These are phyloP conservation scores for Xenopus borealis DNA, from an alignment of 2,113 vertebrate genomes.

Conservation along the genomic window DNA sequence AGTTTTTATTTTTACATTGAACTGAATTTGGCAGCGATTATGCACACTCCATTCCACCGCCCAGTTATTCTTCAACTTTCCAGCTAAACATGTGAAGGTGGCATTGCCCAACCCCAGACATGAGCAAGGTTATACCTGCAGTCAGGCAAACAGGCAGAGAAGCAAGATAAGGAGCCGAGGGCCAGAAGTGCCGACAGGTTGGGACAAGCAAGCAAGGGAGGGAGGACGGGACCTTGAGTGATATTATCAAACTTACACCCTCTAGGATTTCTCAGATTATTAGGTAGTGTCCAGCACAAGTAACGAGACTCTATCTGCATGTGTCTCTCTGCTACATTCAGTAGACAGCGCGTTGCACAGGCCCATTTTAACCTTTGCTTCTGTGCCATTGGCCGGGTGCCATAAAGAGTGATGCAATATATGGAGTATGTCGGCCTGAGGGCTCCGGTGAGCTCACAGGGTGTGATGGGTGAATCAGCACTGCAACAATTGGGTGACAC, in stretches of 20 bases:
- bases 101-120: too few species aligned
- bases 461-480: constrained; percentile 13
- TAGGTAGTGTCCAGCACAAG: background rate
- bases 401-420: constrained; percentile 11
- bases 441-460: constrained; percentile 18
- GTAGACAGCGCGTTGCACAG: too few species aligned
- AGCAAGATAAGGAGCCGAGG: background rate
- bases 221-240: background rate
- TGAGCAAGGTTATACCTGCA: background rate
- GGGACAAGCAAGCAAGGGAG: background rate
- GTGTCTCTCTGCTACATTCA: too few species aligned
- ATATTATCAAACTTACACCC: background rate
- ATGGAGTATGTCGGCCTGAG: too few species aligned
- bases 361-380: background rate
- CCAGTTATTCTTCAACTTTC: too few species aligned
- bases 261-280: background rate
- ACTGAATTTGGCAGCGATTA: too few species aligned
- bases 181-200: constrained; percentile 1
- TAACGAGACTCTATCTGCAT: background rate
- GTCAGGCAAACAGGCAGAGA: background rate
- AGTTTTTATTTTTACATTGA: too few species aligned
- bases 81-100: too few species aligned
- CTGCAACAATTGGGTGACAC: constrained; percentile 7
- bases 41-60: too few species aligned
- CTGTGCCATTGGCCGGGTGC: background rate